Evolutionary conservation across 2,113 vertebrate species (phyloP).

Genomic region (Agapornis roseicollis): DNA sequence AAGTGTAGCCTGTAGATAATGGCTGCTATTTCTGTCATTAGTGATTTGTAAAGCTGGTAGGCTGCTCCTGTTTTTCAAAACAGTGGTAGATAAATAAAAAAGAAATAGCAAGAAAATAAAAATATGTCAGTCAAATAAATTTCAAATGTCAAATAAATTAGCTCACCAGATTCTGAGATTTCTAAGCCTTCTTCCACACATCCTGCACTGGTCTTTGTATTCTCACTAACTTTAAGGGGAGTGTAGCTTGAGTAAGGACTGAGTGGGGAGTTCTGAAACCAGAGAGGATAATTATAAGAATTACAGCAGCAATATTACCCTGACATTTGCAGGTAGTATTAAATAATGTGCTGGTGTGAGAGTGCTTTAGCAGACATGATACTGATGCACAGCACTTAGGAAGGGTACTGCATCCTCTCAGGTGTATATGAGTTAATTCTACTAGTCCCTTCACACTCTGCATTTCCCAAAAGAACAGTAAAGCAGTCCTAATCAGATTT

Average conservation of each 20-base stretch:
- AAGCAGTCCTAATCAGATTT: not conserved
- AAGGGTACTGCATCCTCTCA: not conserved
- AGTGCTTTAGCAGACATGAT: not conserved
- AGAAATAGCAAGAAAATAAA: not conserved
- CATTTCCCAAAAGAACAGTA: not conserved
- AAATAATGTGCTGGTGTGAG: not conserved
- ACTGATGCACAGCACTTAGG: not conserved
- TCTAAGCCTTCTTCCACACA: not conserved
- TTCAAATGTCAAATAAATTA: not conserved
- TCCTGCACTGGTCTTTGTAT: not conserved
- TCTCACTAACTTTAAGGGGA: not conserved
- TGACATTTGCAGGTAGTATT: constrained; percentile 14
- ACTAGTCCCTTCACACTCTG: not conserved
- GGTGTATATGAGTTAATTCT: not conserved
- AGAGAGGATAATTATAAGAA: not conserved
- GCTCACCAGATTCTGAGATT: not conserved
- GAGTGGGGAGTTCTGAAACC: not conserved
- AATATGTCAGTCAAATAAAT: not conserved
- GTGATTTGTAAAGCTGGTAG: not conserved
- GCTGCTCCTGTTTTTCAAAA: not conserved
- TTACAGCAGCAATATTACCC: not conserved
- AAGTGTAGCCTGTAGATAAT: not conserved
- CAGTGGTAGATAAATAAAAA: not conserved
- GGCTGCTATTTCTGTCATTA: not conserved
- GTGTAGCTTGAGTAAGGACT: not conserved